A percentile compares a stretch with the other conserved stretches of the same genome.
Conservation (phyloP, 2,797 vertebrate species). For the Nannoperca obscura region DNA sequence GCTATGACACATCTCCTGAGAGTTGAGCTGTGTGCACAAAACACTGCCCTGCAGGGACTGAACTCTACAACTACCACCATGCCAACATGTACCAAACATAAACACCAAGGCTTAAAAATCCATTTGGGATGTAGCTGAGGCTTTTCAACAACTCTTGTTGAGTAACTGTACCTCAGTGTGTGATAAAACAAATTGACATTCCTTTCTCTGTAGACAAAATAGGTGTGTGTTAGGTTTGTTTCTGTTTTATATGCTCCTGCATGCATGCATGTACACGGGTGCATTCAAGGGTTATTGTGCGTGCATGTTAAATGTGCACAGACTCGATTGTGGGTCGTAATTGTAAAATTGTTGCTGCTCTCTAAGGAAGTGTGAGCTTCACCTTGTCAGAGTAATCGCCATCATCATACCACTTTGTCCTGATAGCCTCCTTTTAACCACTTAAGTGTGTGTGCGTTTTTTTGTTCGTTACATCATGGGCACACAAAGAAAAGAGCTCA, state of each 20-base stretch:
- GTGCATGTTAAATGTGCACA: background rate
- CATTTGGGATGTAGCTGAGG: background rate
- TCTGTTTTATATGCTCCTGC: background rate
- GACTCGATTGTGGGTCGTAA: conserved; percentile 20
- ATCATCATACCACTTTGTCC: conserved; percentile 53
- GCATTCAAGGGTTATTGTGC: background rate
- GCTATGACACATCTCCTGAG: background rate
- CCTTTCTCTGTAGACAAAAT: conserved; percentile 7
- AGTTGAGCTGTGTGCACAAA: conserved; percentile 25
- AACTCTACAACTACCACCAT: conserved; percentile 7
- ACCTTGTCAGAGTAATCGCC: conserved; percentile 50
- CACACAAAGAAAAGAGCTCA: conserved; percentile 24
- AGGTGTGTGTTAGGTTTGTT: background rate
- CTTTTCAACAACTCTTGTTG: background rate
- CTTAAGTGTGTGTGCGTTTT: conserved; percentile 25
- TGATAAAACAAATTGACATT: conserved; percentile 3
- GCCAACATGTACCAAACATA: background rate
- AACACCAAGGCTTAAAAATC: background rate
- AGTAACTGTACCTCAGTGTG: background rate
- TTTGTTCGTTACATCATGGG: conserved; percentile 37
- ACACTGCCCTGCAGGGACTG: conserved; percentile 20
- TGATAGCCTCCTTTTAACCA: conserved; percentile 53
- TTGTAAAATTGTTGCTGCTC: conserved; percentile 23
- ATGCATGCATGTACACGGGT: background rate
- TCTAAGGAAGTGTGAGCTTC: conserved; percentile 29